Conservation (phyloP, 1,140 invertebrate genomes). For the Rhopalosiphum padi region DNA sequence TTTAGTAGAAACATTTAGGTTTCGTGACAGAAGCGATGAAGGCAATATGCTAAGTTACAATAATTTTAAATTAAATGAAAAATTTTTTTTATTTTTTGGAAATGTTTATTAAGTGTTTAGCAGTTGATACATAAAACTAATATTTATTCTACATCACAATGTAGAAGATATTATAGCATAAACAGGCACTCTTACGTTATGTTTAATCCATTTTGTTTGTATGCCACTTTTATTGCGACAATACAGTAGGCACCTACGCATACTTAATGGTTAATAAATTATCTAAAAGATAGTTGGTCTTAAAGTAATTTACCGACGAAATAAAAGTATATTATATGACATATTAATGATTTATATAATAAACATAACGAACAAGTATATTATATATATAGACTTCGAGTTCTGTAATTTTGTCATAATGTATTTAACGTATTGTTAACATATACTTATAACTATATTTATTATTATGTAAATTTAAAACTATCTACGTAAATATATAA, state of each 20-base stretch:
- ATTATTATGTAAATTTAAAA: neutral
- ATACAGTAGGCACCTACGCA: neutral
- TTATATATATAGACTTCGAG: neutral
- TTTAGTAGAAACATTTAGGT: neutral
- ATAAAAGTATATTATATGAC: neutral
- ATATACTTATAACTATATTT: neutral
- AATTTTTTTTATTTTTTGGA: neutral
- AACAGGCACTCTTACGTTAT: neutral
- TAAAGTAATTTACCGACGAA: neutral
- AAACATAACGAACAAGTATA: neutral
- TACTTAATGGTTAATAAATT: neutral
- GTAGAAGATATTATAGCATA: neutral
- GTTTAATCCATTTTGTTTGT: neutral
- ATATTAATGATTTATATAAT: neutral
- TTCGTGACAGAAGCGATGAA: neutral
- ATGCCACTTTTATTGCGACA: neutral
- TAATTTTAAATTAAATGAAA: neutral
- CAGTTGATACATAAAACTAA: neutral
- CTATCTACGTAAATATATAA: neutral
- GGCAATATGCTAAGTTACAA: neutral
- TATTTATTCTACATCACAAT: neutral
- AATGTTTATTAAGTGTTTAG: neutral
- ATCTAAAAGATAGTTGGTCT: neutral
- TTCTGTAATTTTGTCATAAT: neutral
- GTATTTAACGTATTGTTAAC: neutral